These are phyloP conservation scores for Muntiacus muntjak DNA, from an alignment of 2,113 vertebrate genomes.

Conservation along the genomic window DNA sequence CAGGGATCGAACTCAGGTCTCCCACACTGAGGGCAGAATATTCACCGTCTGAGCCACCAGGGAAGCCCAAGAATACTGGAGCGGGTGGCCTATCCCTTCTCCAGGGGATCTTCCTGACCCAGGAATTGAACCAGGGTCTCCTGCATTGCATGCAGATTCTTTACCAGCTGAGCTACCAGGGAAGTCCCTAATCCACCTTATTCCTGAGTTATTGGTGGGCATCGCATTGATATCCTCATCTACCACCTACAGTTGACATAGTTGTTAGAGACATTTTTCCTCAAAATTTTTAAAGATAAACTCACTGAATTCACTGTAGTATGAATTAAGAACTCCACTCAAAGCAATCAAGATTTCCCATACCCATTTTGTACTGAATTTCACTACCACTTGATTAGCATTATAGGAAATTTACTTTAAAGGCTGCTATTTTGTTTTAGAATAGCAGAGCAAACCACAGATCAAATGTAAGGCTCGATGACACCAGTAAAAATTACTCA, in stretches of 20 bases:
- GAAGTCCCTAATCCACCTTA: neutral
- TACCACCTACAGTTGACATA: neutral
- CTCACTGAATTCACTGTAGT: neutral
- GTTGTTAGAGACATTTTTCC: neutral
- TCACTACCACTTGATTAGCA: neutral
- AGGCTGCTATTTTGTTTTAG: neutral
- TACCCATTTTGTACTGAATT: neutral
- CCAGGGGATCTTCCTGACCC: neutral
- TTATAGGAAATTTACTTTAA: neutral
- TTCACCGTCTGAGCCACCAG: neutral
- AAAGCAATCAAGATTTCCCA: neutral
- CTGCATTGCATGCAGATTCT: neutral
- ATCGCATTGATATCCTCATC: neutral
- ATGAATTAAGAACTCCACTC: neutral
- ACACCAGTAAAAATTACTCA: neutral
- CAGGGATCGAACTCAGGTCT: neutral
- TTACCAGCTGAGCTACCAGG: neutral
- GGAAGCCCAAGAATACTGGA: neutral
- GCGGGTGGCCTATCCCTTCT: neutral
- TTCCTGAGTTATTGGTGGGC: neutral
- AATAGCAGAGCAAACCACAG: neutral
- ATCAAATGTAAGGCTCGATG: neutral
- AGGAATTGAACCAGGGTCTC: neutral
- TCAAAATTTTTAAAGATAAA: neutral
- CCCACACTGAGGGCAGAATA: rapidly evolving